Conservation (phyloP, 2,113 vertebrate species). For the Prunella fulvescens region DNA sequence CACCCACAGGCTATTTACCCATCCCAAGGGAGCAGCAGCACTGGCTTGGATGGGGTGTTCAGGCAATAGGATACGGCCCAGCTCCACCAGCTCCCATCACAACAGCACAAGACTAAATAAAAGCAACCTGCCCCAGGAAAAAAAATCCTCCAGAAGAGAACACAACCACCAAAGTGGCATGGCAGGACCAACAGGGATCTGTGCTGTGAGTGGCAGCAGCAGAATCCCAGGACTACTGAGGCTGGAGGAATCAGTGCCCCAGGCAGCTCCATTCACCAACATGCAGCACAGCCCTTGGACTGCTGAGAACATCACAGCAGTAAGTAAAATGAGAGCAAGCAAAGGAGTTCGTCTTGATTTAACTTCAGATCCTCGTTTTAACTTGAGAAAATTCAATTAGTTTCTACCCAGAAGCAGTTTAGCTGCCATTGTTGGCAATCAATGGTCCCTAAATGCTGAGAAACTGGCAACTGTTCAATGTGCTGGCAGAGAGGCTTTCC, state of each 20-base stretch:
- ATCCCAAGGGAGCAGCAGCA: rapidly evolving
- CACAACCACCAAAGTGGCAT: rapidly evolving
- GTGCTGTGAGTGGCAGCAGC: neutral
- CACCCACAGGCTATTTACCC: neutral
- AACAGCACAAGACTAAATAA: neutral
- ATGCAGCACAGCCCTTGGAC: neutral
- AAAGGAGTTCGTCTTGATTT: conserved; percentile 14
- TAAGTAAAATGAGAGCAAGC: conserved; percentile 20
- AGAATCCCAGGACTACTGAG: neutral
- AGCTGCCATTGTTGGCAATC: conserved; percentile 65
- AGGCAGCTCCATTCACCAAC: neutral
- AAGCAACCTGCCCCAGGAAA: neutral
- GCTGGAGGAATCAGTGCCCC: neutral
- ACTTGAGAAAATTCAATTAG: conserved; percentile 69
- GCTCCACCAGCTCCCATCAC: neutral
- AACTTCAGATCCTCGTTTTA: conserved; percentile 40
- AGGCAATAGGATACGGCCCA: neutral
- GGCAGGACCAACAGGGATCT: neutral
- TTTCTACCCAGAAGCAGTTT: conserved; percentile 61
- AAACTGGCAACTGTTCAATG: conserved; percentile 61
- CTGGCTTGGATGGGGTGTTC: neutral
- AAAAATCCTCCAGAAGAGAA: neutral
- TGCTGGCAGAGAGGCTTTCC: conserved; percentile 62
- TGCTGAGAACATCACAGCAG: neutral
- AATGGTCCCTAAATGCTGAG: conserved; percentile 67